Evolutionary conservation across 2,797 vertebrate genomes (phyloP).

Genomic region (Cyprinella venusta): DNA sequence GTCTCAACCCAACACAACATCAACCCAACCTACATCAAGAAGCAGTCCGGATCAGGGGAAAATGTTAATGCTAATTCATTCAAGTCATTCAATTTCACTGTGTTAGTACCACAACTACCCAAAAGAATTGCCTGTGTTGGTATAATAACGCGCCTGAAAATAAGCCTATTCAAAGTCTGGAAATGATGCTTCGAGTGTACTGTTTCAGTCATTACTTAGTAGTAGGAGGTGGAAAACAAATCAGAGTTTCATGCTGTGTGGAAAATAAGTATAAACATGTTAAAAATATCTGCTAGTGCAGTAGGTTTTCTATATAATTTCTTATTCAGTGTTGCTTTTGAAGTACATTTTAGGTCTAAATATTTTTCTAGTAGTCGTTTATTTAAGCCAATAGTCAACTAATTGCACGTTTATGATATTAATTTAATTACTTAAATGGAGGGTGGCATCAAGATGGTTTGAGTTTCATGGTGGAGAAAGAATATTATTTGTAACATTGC

Average conservation of each 20-base stretch:
- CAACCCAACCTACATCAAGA: neutral
- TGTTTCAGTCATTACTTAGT: constrained; percentile 5
- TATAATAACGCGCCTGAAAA: neutral
- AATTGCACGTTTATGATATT: neutral
- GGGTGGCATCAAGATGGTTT: neutral
- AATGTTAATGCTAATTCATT: too few relatives aligned
- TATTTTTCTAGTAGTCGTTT: neutral
- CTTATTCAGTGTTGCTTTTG: neutral
- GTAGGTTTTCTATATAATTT: neutral
- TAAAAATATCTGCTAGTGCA: neutral
- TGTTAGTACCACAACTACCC: constrained; percentile 5
- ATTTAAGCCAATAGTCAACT: neutral
- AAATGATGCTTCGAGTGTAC: neutral
- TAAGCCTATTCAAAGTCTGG: neutral
- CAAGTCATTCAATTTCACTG: constrained; percentile 2
- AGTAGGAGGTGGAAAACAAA: neutral
- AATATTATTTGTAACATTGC: neutral
- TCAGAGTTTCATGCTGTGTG: constrained; percentile 1
- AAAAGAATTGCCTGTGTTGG: neutral
- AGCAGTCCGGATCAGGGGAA: neutral
- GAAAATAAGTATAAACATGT: neutral
- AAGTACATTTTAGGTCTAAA: neutral
- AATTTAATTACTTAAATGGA: neutral
- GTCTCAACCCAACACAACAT: neutral
- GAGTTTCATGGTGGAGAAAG: neutral